Evolutionary conservation across 2,888 invertebrate species (phyloP), one percentile per base, ranked within the genome.

Genomic region (Tachina lurida): DNA sequence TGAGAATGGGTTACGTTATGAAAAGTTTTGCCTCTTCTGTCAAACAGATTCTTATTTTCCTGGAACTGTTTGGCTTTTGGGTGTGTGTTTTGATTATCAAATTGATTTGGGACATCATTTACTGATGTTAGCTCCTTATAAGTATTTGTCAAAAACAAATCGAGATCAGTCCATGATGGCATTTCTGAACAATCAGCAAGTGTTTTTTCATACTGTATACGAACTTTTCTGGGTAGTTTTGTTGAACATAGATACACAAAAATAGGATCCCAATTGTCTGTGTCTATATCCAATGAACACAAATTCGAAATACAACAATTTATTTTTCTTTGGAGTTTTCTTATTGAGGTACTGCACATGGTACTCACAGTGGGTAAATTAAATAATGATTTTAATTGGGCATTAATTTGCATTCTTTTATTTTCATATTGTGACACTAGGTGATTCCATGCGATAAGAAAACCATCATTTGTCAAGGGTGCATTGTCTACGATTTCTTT

Each of bases 331-430:
- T 31, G 31, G 31, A 31, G 31, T 1, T 31, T 31, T 31, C 31
- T 31, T 31, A 31, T 31, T 31, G 31, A 31, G 31, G 31, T 19
- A 56, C 54, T 43, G 12, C 75, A 65, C 22, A 15, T 41, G 3
- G 58, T 56, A 45, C 13, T 77, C 17, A 58, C 77, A 7, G 15
- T 3, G 67, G 76, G 67, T 77, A 68, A 39, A 58, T 77, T 47
- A 12, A 67, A 77, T 8, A 77, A 17, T 13, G 45, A 13, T 31
- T 77, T 56, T 8, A 77, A 10, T 45, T 76, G 65, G 2, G 76
- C 31, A 45, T 56, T 67, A n/a, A 67, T 52, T 47, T 76, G 65
- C 76, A 75, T 63, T 43, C 62, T 9, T 15, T 8, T n/a, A 8
- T 76, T 76, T 15, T 76, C 65, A 67, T 65, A 76, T n/a, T 56